A percentile compares a stretch with the other conserved stretches of the same genome.
Conservation (phyloP, 2,113 vertebrate species). For the Prolemur simus region DNA sequence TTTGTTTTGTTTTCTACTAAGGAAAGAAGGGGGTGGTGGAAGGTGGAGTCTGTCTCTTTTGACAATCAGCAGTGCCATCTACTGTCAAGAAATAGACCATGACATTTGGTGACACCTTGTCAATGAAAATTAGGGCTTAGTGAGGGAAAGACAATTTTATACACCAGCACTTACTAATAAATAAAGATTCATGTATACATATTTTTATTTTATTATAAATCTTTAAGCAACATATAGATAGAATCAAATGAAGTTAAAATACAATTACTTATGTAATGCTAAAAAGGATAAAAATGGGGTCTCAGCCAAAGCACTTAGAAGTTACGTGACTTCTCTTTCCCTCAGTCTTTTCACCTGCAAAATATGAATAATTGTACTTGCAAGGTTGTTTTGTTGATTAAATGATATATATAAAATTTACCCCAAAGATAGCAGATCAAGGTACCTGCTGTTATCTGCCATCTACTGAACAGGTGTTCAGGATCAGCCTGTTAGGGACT, state of each 20-base stretch:
- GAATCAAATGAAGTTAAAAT: not conserved
- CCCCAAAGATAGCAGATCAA: not conserved
- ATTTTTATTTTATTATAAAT: slow-evolving; percentile 20
- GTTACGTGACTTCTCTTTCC: not conserved
- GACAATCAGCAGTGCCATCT: slow-evolving; percentile 66
- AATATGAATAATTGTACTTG: not conserved
- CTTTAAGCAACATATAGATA: not conserved
- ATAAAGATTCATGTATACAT: not conserved
- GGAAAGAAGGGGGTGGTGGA: not conserved
- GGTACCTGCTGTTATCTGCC: not conserved
- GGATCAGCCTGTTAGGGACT: not conserved
- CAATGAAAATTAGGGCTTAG: not conserved
- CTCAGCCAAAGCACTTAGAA: not conserved
- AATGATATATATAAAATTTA: not conserved
- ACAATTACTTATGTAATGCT: not conserved
- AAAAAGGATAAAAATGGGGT: not conserved
- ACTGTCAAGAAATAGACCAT: slow-evolving; percentile 47
- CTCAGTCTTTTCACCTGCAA: not conserved
- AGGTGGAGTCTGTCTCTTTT: not conserved
- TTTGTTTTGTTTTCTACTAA: not conserved
- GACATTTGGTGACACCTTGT: not conserved
- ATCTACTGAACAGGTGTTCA: not conserved
- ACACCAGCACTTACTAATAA: not conserved
- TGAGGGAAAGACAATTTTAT: not conserved
- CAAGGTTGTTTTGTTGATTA: not conserved